Conservation (phyloP, 2,888 invertebrate genomes). For the Pammene aurita region DNA sequence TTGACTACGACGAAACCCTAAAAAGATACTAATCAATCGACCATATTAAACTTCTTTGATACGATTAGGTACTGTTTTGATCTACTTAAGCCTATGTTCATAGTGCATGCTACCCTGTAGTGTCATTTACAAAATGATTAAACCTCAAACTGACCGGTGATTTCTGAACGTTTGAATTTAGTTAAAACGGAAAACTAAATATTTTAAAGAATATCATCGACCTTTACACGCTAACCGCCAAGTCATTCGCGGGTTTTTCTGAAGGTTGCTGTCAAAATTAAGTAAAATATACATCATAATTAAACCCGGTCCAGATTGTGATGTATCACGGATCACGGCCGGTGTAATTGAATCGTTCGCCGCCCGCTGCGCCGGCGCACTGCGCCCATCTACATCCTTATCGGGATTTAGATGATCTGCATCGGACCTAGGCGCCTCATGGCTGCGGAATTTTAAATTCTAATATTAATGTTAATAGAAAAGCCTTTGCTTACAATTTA, state of each 20-base stretch:
- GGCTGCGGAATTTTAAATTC: neutral
- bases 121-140: no score
- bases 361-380: slow-evolving; percentile 16
- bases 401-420: neutral
- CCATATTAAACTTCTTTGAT: no score
- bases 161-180: no score
- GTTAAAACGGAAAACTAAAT: neutral
- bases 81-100: no score
- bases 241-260: slow-evolving; percentile 15
- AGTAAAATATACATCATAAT: slow-evolving; percentile 28
- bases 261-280: slow-evolving; percentile 9
- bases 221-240: neutral
- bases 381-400: neutral
- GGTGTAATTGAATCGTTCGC: slow-evolving; percentile 24
- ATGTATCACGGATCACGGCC: slow-evolving; percentile 22
- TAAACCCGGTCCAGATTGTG: slow-evolving; percentile 10
- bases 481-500: neutral
- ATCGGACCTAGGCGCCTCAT: slow-evolving; percentile 5
- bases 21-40: no score
- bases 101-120: no score
- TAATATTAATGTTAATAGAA: neutral
- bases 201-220: neutral
- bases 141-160: no score
- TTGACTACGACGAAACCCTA: no score
- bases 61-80: no score